A percentile compares a stretch with the other conserved stretches of the same genome.
Conservation (phyloP, 1,140 invertebrate species). For the Leptoteleia sp. region DNA sequence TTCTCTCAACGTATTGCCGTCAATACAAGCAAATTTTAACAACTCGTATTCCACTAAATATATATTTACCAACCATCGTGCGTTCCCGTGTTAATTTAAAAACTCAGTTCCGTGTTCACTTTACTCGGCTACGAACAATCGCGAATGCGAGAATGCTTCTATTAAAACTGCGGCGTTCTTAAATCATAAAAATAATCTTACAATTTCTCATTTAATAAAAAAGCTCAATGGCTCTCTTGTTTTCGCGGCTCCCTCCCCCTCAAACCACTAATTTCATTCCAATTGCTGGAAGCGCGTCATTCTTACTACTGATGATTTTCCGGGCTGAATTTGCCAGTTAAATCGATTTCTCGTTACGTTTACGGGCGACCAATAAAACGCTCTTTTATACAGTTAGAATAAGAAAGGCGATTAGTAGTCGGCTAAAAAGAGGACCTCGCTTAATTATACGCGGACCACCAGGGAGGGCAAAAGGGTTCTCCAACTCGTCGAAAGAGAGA, state of each 20-base stretch:
- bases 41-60: too few relatives aligned
- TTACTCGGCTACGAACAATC: too few relatives aligned
- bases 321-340: conserved; percentile 11
- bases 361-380: conserved; percentile 29
- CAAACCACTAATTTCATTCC: conserved; percentile 1
- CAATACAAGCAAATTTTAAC: too few relatives aligned
- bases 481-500: too few relatives aligned
- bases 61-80: too few relatives aligned
- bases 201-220: conserved; percentile 1
- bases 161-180: background rate
- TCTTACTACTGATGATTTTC: background rate
- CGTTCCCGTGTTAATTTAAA: too few relatives aligned
- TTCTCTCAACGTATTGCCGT: too few relatives aligned
- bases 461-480: too few relatives aligned
- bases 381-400: conserved; percentile 35
- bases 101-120: too few relatives aligned
- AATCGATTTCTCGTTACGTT: conserved; percentile 54
- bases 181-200: background rate
- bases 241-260: background rate
- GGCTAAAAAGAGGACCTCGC: conserved; percentile 19
- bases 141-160: too few relatives aligned
- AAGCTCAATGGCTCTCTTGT: background rate
- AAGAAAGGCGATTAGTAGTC: conserved; percentile 51
- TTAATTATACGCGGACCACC: conserved; percentile 46
- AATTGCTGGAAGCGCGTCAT: conserved; percentile 13